phyloP scores from a whole-genome alignment of 1,140 invertebrate species.

The Homarus americanus region DNA sequence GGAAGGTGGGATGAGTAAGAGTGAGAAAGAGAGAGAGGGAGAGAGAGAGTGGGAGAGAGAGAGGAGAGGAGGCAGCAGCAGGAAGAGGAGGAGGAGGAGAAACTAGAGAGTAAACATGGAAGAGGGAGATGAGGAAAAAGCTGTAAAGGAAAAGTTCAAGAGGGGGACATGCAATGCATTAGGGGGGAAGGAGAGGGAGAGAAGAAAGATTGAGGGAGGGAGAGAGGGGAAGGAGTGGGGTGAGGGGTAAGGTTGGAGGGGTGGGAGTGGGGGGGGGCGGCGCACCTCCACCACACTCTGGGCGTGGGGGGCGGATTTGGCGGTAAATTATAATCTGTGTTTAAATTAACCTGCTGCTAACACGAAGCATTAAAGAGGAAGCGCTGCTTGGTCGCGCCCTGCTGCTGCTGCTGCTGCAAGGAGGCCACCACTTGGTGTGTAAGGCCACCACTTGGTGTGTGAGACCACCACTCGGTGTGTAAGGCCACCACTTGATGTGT shows the following conservation, averaged over 20 bases:
- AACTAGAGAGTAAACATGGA: too few species aligned
- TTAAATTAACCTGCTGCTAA: conserved; percentile 49
- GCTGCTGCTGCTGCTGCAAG: neutral
- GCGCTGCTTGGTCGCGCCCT: neutral
- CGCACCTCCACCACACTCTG: neutral
- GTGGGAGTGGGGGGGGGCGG: neutral
- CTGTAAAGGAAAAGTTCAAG: too few species aligned
- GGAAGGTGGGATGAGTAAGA: too few species aligned
- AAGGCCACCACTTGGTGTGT: too few species aligned
- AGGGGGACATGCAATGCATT: neutral
- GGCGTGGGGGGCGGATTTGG: conserved; percentile 25
- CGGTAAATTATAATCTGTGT: conserved; percentile 56
- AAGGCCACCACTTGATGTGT: too few species aligned
- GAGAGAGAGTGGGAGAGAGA: too few species aligned
- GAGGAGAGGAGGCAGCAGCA: too few species aligned
- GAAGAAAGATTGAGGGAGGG: neutral
- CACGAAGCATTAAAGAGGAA: conserved; percentile 29
- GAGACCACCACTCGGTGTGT: too few species aligned
- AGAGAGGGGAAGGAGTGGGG: neutral
- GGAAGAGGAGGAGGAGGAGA: too few species aligned
- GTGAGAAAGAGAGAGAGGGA: too few species aligned
- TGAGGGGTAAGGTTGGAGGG: neutral
- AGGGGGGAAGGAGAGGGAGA: neutral
- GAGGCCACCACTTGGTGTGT: too few species aligned
- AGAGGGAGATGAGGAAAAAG: too few species aligned